Conservation (phyloP, 2,797 vertebrate genomes). For the Hybognathus amarus region DNA sequence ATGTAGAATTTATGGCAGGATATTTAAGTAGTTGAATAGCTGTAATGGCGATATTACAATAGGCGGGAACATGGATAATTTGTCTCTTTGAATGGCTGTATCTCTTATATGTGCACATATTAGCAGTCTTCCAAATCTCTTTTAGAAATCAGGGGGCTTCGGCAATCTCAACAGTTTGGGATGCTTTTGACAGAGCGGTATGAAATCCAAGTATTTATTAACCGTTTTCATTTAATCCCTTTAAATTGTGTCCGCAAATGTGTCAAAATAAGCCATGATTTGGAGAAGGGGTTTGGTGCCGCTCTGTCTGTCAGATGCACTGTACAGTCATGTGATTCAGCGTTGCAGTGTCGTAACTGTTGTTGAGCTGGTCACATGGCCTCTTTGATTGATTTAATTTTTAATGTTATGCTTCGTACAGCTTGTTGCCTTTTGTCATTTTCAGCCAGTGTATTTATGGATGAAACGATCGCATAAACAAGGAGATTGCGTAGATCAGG, state of each 20-base stretch:
- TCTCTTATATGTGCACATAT: slow-evolving; percentile 39
- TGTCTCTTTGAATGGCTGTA: background rate
- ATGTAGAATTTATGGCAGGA: slow-evolving; percentile 12
- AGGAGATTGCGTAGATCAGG: slow-evolving; percentile 24
- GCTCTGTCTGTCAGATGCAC: slow-evolving; percentile 55
- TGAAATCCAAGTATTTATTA: slow-evolving; percentile 9
- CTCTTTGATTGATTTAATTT: slow-evolving; percentile 11
- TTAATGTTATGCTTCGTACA: slow-evolving; percentile 8
- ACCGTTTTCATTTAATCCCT: background rate
- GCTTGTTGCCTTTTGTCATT: slow-evolving; percentile 39
- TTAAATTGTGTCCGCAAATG: background rate
- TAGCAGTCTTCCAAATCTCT: slow-evolving; percentile 55
- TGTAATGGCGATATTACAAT: background rate
- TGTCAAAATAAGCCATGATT: background rate
- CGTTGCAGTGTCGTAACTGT: slow-evolving; percentile 26
- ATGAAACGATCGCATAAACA: background rate
- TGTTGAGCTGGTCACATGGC: slow-evolving; percentile 26
- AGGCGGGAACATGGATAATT: background rate
- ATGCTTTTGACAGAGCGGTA: slow-evolving; percentile 49
- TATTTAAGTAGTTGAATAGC: slow-evolving; percentile 1
- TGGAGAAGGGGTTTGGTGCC: slow-evolving; percentile 37
- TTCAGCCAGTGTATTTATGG: background rate
- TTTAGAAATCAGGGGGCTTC: slow-evolving; percentile 60
- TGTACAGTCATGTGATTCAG: slow-evolving; percentile 43
- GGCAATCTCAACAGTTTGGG: slow-evolving; percentile 47